Evolutionary conservation across 1,140 invertebrate species (phyloP).

Genomic region (Polyergus mexicanus): DNA sequence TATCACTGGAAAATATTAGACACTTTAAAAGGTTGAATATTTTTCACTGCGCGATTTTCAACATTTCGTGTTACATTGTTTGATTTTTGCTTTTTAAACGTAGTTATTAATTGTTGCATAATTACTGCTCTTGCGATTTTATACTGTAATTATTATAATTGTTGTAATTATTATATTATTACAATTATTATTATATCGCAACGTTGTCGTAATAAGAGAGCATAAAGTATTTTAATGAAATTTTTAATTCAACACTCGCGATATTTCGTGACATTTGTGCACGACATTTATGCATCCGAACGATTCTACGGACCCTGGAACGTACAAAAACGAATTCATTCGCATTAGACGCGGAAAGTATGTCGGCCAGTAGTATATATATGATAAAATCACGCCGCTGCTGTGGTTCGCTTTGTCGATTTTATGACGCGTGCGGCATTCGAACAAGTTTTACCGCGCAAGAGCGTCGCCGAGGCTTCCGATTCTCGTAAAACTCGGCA

Average conservation of each 20-base stretch:
- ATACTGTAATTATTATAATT: not conserved
- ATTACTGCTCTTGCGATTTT: not conserved
- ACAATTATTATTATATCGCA: not conserved
- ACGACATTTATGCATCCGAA: conserved; percentile 1
- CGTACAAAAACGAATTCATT: conserved; percentile 11
- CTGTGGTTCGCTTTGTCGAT: conserved; percentile 45
- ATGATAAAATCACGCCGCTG: conserved; percentile 23
- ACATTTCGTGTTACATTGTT: not conserved
- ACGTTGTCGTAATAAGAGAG: not conserved
- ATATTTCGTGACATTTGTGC: not conserved
- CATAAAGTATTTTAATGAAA: not conserved
- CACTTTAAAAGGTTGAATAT: not conserved
- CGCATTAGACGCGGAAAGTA: conserved; percentile 26
- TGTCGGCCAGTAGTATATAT: not conserved
- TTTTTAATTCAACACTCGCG: not conserved
- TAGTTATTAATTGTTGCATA: not conserved
- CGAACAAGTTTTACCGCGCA: conserved; percentile 54
- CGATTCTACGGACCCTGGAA: not conserved
- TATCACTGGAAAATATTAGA: not conserved
- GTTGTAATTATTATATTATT: no score
- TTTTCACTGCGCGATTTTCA: not conserved
- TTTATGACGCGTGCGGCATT: conserved; percentile 57
- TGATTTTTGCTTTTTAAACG: not conserved
- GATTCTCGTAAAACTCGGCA: conserved; percentile 59
- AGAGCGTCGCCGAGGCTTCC: conserved; percentile 54